Base-by-base conservation (phyloP, 2,113 vertebrate species). In the Pitta sordida region DNA sequence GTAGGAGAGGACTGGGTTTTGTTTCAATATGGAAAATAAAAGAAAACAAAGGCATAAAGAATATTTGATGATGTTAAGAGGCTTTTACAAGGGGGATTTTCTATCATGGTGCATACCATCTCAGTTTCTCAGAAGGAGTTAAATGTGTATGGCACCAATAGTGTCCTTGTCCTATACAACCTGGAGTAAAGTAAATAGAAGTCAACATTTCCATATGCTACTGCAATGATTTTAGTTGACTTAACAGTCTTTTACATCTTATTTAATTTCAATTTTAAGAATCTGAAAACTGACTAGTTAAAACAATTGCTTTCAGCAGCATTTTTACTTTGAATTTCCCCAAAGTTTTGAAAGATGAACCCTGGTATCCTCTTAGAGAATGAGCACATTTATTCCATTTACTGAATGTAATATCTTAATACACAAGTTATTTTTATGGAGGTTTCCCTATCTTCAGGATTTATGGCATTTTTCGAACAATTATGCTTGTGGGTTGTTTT, bases 241-340 rank as follows among this genome's bases (percentile, higher is more conserved):
- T 85, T 56, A 65, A 91, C 36, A 65, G 52, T 86, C 63, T 93
- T 95, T 88, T 60, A 37, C 51, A 48, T 94, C 32, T 91, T 43
- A 91, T 94, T 93, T 93, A 76, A 91, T 95, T 91, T 85, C 55
- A 77, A 13, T 84, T 95, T 63, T 83, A 77, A 64, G 41, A 76
- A 21, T 84, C 88, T 95, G 73, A 92, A 92, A 90, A 79, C 18
- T 44, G 27, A 36, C 48, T 86, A 53, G 23, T 77, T 83, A 87
- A 95, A 68, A 30, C 1, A 36, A 3, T 94, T 58, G 36, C 89
- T 95, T 90, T 44, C 44, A 89, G 36, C 34, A 90, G 17, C 23
- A 65, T 89, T 93, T 95, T 88, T 39, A 48, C 56, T 87, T 86
- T 52, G 19, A 55, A 82, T 91, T 87, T 93, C 11, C 34, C 32